Base-by-base conservation (phyloP, 92 coral and sea anemone species). In the Zoanthus solanderi region DNA sequence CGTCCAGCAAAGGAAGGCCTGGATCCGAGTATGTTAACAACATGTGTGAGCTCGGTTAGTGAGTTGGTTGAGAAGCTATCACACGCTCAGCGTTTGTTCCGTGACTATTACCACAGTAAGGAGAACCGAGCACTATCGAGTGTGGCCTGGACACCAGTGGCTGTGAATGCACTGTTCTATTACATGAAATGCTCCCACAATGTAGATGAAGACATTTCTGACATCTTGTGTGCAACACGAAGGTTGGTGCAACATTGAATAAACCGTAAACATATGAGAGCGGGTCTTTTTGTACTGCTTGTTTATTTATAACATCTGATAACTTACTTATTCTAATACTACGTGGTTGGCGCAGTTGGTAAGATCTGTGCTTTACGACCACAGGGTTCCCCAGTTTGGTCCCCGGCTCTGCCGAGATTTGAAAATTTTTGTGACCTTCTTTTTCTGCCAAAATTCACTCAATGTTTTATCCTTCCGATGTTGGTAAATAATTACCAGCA, bases 171-270 rank as follows among this genome's bases (percentile, higher is more conserved):
- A 7, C 63, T 95, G 12, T 88, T 71, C 72, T 95, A 91, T 77
- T 95, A 91, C 84, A 84, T 95, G 94, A 95, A 90, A 50, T 95
- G 96, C 65, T 71, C 92, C 1, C 98, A 91, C 42, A 90, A 95
- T 71, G 83, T 86, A 53, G 93, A 93, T 73, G 94, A 93, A 76
- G 92, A 91, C 37, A 69, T 83, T 42, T 85, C 91, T 4, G 93
- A 89, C 53, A 76, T 89, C 12, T 67, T 93, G 76, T 88, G 92
- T 69, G 92, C 89, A 3, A 95, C 91, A 2, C 90, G 92, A 90
- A 88, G 96, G 98, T 95, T 81, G 75, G 65, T 81, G 61, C 3
- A 7, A 46, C 56, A 50, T 50, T 50, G 12, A 11, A 50, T 7
- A 50, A 50, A 50, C 52, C 4, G 52, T 8, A 8, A 47, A 23